phyloP scores from a whole-genome alignment of 1,140 invertebrate genomes.

The Drosophila busckii region DNA sequence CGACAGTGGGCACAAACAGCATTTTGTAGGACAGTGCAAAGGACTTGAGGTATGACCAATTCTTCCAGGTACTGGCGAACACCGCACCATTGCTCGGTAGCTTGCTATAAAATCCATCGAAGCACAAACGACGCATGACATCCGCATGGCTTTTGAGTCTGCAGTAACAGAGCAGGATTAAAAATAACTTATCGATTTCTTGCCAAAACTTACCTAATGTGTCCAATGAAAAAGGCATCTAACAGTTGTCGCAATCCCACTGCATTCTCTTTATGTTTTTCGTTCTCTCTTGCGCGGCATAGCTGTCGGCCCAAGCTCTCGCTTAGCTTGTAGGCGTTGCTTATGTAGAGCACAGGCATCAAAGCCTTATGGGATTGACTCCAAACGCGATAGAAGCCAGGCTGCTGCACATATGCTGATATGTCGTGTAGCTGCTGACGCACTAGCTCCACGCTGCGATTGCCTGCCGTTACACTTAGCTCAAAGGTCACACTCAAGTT shows the following conservation, averaged over 20 bases:
- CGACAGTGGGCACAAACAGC: constrained; percentile 82
- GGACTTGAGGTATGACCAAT: constrained; percentile 82
- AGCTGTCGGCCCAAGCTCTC: constrained; percentile 80
- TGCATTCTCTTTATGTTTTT: not conserved
- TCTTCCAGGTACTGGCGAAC: constrained; percentile 83
- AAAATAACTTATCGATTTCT: not conserved
- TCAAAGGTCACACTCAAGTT: constrained; percentile 74
- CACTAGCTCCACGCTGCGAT: constrained; percentile 64
- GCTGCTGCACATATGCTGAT: constrained; percentile 60
- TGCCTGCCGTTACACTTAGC: constrained; percentile 57
- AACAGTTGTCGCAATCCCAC: constrained; percentile 80
- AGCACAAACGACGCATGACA: constrained; percentile 79
- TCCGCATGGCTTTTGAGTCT: constrained; percentile 76
- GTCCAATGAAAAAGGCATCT: constrained; percentile 82
- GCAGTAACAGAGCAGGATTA: not conserved
- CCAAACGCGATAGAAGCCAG: constrained; percentile 80
- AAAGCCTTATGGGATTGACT: constrained; percentile 65
- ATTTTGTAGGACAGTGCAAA: constrained; percentile 81
- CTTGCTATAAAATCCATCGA: constrained; percentile 84
- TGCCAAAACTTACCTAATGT: constrained; percentile 74
- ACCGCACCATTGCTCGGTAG: constrained; percentile 82
- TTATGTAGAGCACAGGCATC: constrained; percentile 82
- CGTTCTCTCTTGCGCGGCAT: constrained; percentile 78
- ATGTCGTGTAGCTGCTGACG: constrained; percentile 64
- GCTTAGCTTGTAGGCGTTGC: constrained; percentile 81